These are phyloP conservation scores for Pyrochroa serraticornis DNA, from an alignment of 2,888 invertebrate species.

Conservation along the genomic window DNA sequence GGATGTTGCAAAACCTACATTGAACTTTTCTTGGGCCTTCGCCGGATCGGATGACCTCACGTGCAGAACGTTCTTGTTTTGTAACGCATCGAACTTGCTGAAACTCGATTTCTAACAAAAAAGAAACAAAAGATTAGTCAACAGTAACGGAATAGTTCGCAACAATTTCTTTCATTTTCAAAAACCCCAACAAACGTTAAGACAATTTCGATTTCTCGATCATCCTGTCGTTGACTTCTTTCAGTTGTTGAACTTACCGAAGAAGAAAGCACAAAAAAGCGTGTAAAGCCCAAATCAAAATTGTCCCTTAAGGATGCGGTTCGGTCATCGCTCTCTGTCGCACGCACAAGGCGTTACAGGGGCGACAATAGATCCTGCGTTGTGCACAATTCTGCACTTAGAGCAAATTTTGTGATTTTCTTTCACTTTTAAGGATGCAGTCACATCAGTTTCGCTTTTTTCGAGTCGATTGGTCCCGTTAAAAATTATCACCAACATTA, in stretches of 20 bases:
- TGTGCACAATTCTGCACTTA: too few species aligned
- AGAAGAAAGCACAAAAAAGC: not conserved
- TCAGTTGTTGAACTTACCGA: not conserved
- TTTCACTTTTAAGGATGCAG: too few species aligned
- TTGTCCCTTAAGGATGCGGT: not conserved
- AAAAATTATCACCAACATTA: too few species aligned
- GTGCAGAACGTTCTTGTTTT: conserved; percentile 71
- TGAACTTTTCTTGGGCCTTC: conserved; percentile 72
- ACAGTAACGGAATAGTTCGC: too few species aligned
- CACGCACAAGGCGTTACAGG: too few species aligned
- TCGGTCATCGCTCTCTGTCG: too few species aligned
- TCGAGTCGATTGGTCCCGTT: too few species aligned
- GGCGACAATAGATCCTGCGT: too few species aligned
- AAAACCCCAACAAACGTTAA: not conserved
- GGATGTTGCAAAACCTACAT: conserved; percentile 60
- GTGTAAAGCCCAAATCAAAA: conserved; percentile 4
- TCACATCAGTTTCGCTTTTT: too few species aligned
- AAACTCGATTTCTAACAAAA: conserved; percentile 75
- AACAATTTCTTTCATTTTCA: not conserved
- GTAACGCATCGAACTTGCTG: conserved; percentile 75
- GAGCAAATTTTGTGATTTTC: too few species aligned
- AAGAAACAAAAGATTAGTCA: conserved; percentile 26
- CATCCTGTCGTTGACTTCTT: not conserved
- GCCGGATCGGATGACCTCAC: conserved; percentile 70
- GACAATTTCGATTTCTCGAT: conserved; percentile 13